phyloP scores from a whole-genome alignment of 2,888 invertebrate species.

The Dugesia japonica region DNA sequence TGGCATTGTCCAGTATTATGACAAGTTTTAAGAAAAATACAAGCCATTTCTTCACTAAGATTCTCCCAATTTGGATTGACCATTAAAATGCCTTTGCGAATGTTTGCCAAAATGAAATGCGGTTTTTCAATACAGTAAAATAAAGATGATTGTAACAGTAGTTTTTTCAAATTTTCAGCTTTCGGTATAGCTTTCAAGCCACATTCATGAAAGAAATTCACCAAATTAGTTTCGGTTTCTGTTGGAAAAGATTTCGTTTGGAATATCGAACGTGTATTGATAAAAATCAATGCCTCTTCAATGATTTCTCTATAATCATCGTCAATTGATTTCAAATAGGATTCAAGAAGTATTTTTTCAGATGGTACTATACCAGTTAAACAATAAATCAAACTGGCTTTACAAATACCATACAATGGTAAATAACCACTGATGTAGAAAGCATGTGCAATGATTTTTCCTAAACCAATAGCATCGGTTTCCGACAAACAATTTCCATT shows the following conservation, averaged over 20 bases:
- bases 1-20: slow-evolving; percentile 7
- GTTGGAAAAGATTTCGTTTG: not conserved
- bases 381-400: not conserved
- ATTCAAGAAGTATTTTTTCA: not conserved
- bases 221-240: not conserved
- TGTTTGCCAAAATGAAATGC: not conserved
- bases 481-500: not conserved
- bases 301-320: slow-evolving; percentile 12
- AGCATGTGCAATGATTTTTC: not conserved
- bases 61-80: not conserved
- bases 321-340: not conserved
- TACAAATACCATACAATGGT: not conserved
- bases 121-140: slow-evolving; percentile 4
- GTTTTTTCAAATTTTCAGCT: not conserved
- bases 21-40: not conserved
- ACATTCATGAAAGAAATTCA: slow-evolving; percentile 8
- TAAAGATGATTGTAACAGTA: not conserved
- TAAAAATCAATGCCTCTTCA: not conserved
- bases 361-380: not conserved
- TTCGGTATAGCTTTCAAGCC: not conserved
- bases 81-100: not conserved
- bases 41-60: slow-evolving; percentile 1
- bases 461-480: not conserved
- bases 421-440: not conserved
- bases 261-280: not conserved